Conservation (phyloP, 2,797 vertebrate genomes). For the Sebastes taczanowskii region DNA sequence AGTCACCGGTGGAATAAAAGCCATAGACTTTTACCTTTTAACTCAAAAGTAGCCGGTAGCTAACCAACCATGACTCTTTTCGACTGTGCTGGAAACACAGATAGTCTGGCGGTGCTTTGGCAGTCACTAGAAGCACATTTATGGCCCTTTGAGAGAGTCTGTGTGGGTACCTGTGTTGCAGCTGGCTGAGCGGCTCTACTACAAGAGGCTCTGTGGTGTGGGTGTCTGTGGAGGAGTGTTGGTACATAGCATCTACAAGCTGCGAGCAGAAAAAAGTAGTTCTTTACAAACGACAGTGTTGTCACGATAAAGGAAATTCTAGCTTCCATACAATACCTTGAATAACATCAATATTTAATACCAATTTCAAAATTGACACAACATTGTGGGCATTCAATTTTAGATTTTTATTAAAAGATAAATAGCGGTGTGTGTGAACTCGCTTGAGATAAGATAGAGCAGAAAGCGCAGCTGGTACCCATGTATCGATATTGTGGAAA, state of each 20-base stretch:
- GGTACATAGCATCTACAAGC: neutral
- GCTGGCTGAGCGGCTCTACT: neutral
- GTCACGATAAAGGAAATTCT: too few species aligned
- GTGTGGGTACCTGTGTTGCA: neutral
- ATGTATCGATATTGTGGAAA: too few species aligned
- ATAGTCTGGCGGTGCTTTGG: neutral
- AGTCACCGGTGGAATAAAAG: neutral
- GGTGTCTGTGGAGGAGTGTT: neutral
- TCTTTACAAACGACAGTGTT: too few species aligned
- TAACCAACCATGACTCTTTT: neutral
- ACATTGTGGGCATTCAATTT: too few species aligned
- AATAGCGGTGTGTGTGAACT: too few species aligned
- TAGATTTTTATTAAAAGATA: too few species aligned
- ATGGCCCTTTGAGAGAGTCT: neutral
- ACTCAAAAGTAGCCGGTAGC: neutral
- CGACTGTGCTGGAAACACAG: neutral
- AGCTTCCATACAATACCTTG: too few species aligned
- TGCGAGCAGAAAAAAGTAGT: neutral
- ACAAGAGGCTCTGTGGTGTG: neutral
- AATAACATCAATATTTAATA: too few species aligned
- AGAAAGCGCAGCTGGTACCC: too few species aligned
- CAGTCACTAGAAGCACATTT: neutral
- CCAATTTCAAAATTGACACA: too few species aligned
- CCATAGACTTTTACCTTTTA: accelerated
- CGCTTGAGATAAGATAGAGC: too few species aligned